Evolutionary conservation across 2,113 vertebrate genomes (phyloP), one percentile per base, ranked within the genome.

Genomic region (Heterocephalus glaber): DNA sequence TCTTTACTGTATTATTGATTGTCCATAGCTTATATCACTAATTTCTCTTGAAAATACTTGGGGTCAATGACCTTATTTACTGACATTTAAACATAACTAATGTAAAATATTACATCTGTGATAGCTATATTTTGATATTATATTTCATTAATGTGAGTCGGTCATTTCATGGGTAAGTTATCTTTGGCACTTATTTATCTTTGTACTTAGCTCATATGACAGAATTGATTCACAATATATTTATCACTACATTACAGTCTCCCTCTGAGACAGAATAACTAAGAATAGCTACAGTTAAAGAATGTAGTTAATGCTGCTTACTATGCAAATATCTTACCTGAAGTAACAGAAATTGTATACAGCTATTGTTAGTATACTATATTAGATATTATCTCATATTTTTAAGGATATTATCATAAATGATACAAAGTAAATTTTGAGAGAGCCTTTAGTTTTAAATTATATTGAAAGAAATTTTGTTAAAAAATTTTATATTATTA

Each of bases 221-320:
- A 90, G 13, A 79, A 41, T 47, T 84, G 47, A 87, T 87, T 65
- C 83, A 41, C 13, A 60, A 5, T 49, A 8, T 90, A 90, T 30
- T 92, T 89, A 35, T 92, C 38, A 66, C 7, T 70, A 80, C 92
- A 86, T 94, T 94, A 86, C 95, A 58, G 61, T 74, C 52, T 49
- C 14, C 12, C 30, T 47, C 81, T 89, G 52, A 90, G 54, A 72
- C 83, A 95, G 33, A 92, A 79, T 52, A n/a, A 63, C 24, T 19
- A 70, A 88, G 41, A 94, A 20, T 2, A 85, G 33, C 4, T 85
- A 77, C 12, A 94, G 38, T n/a, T 86, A 76, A 96, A 90, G 68
- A 95, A 63, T 22, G 5, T 58, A 96, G n/a, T 49, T 86, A 92
- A 84, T 84, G 49, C n/a, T 90, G 19, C 94, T 87, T 81, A 72